Base-by-base conservation (phyloP, 2,113 vertebrate species). In the Lophura nycthemera region DNA sequence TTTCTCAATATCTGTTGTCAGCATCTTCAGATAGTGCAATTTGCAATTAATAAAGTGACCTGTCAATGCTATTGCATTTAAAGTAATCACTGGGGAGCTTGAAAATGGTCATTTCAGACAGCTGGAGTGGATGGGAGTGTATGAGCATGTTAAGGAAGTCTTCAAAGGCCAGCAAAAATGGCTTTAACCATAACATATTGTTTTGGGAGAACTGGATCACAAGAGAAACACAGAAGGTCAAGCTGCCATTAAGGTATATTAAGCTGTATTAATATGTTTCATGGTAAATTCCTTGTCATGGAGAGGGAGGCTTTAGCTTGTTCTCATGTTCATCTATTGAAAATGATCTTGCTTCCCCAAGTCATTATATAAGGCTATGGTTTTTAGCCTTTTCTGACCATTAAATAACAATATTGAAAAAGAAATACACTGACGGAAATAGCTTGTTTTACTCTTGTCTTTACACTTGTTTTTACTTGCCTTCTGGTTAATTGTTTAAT, bases 11-110 rank as follows among this genome's bases (percentile, higher is more conserved):
- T 96, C 94, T 96, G 85, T 93, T 97, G 96, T 94, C 80, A 87
- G 36, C 42, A 89, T 96, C 93, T 93, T 80, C 80, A 96, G 93
- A 94, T 96, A 96, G 86, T 83, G 74, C 56, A 85, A 72, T 89
- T 63, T 91, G 57, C 83, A 94, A 96, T 97, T 96, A 96, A 95
- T 94, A 94, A 94, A 90, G 76, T 71, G 83, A 71, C 90, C 88
- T 84, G 91, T 89, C 95, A 82, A 34, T 93, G 64, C 18, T 89
- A 74, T 88, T 91, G 34, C 52, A 71, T 79, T 74, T 69, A 29
- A 96, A 93, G 63, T 40, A 89, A 90, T 86, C 91, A 72, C 86
- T 29, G 27, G 78, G 72, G 56, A 84, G 66, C 40, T 50, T 63
- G 47, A 25, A 59, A 91, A 54, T 65, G 47, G 77, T 76, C 76